Percentiles rank a stretch among this genome's conserved stretches.
Conservation (phyloP, 2,888 invertebrate genomes). For the Atrina japonica region DNA sequence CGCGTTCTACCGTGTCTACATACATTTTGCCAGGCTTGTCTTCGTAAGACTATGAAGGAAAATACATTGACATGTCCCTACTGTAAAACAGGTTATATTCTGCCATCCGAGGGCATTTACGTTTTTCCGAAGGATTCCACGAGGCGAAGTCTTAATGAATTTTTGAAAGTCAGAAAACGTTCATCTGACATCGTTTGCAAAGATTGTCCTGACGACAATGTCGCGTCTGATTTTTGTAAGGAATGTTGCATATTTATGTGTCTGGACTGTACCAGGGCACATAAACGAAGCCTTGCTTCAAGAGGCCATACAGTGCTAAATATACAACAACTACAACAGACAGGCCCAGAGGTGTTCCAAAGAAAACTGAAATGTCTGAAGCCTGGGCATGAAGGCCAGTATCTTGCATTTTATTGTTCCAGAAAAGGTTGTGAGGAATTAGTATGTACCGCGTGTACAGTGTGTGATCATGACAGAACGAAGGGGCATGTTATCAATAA, state of each 20-base stretch:
- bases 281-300: conserved; percentile 56
- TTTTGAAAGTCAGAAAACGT: conserved; percentile 53
- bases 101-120: conserved; percentile 47
- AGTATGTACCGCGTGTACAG: conserved; percentile 58
- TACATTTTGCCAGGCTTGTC: conserved; percentile 57
- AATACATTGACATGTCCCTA: conserved; percentile 48
- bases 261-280: conserved; percentile 54
- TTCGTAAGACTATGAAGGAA: conserved; percentile 47
- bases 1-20: conserved; percentile 58
- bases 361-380: conserved; percentile 53
- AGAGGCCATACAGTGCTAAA: conserved; percentile 50
- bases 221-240: conserved; percentile 59
- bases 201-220: conserved; percentile 60
- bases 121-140: conserved; percentile 60
- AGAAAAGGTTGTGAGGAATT: conserved; percentile 56
- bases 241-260: conserved; percentile 63
- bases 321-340: conserved; percentile 52
- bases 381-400: conserved; percentile 57
- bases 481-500: conserved; percentile 58
- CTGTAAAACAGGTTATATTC: conserved; percentile 51
- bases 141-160: conserved; percentile 57
- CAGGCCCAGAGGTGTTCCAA: conserved; percentile 57
- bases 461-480: conserved; percentile 56
- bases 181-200: conserved; percentile 59
- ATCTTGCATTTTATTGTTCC: conserved; percentile 57